Evolutionary conservation across 2,888 invertebrate species (phyloP), one percentile per base, ranked within the genome.

Genomic region (Hemicrepidius hirtus): DNA sequence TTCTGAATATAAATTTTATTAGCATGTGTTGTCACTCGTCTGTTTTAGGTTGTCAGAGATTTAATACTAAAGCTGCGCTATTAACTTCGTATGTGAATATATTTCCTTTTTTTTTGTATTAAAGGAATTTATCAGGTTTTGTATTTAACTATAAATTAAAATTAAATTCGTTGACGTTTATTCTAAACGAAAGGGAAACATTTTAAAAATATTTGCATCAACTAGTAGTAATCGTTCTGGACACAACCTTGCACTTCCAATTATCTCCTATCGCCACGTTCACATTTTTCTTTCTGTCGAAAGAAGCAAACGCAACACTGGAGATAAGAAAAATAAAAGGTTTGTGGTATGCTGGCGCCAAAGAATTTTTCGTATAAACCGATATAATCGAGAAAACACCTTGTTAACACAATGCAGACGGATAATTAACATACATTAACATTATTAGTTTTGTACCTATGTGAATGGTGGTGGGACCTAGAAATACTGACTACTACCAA

Each of bases 361-460:
- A 65, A 55, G 69, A 53, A 59, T 70, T 70, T 73, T 73, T 69
- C 50, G 40, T 63, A 67, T 59, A 66, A 53, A 50, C 69, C 24
- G 75, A 75, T 76, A 74, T 68, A 75, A 75, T 77, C 77, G 74
- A 64, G 75, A 73, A 76, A 78, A 75, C 75, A 73, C 74, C 76
- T 78, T 75, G 76, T 78, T 78, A 78, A 74, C 71, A 68, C 75
- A 78, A 78, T 76, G 68, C 76, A 76, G 74, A 77, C 75, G 75
- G 75, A 71, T 74, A 77, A 78, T 78, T 78, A 78, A 72, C 78
- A 77, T 78, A 77, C 64, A 77, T 78, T 77, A 75, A 70, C 73
- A 73, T 75, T 73, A 77, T 75, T 76, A 76, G 71, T 57, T 68
- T 72, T 63, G 68, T 44, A 71, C 66, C 21, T 32, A n/a, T 71